phyloP scores from a whole-genome alignment of 2,113 vertebrate species.

The Melanotaenia duboulayi region DNA sequence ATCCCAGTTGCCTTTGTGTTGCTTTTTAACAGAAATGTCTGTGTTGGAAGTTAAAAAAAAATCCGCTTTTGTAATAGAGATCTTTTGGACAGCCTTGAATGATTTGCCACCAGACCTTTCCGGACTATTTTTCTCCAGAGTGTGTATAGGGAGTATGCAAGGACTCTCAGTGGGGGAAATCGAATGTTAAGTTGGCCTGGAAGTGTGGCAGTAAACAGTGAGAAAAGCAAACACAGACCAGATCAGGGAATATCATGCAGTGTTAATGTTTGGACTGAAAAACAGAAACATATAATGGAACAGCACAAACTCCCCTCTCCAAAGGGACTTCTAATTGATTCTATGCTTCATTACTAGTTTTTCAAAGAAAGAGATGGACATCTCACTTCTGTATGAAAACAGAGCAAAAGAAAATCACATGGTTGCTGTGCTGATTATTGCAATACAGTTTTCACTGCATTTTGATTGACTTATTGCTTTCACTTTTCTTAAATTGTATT shows the following conservation, averaged over 20 bases:
- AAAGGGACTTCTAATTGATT: constrained; percentile 75
- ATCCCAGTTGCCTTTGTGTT: constrained; percentile 73
- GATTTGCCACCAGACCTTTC: constrained; percentile 72
- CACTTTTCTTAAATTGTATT: constrained; percentile 53
- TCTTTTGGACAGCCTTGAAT: constrained; percentile 78
- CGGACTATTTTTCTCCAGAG: constrained; percentile 73
- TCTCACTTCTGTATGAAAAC: constrained; percentile 68
- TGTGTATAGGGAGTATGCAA: constrained; percentile 62
- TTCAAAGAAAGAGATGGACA: constrained; percentile 63
- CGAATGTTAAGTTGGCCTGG: constrained; percentile 77
- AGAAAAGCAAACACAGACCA: constrained; percentile 74
- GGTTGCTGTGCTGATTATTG: constrained; percentile 59
- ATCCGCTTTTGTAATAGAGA: constrained; percentile 79
- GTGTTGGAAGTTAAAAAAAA: constrained; percentile 76
- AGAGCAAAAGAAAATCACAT: constrained; percentile 55
- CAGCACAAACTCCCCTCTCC: constrained; percentile 65
- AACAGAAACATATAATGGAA: constrained; percentile 69
- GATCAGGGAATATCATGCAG: constrained; percentile 75
- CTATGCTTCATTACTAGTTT: constrained; percentile 69
- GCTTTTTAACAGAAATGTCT: constrained; percentile 77
- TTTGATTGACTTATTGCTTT: constrained; percentile 58
- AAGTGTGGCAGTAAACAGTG: constrained; percentile 79
- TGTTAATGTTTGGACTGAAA: constrained; percentile 72
- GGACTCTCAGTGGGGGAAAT: constrained; percentile 75
- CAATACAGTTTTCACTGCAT: constrained; percentile 41